Percentiles rank a stretch among this genome's conserved stretches.
Evolutionary conservation across 2,888 invertebrate genomes (phyloP).

Genomic region (Lochmaea capreae): DNA sequence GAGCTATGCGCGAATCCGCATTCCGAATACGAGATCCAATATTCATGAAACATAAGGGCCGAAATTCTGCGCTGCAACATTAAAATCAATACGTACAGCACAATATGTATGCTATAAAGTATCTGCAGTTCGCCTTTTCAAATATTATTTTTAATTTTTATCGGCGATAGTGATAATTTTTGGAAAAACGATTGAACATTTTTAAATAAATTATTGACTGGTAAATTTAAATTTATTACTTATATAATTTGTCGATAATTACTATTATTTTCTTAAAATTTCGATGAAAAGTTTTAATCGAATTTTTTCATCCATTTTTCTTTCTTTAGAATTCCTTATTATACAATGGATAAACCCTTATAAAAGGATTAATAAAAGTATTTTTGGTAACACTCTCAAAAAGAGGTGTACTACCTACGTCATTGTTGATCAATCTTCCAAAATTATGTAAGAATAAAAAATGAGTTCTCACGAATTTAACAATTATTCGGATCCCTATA

Average conservation of each 20-base stretch:
- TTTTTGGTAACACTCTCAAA: not conserved
- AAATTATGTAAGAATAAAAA: conserved; percentile 36
- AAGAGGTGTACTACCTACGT: not conserved
- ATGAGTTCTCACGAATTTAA: conserved; percentile 44
- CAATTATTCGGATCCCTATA: conserved; percentile 46
- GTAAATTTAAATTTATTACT: too few relatives aligned
- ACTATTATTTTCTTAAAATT: too few relatives aligned
- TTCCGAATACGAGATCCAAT: conserved; percentile 59
- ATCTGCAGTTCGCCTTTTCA: conserved; percentile 63
- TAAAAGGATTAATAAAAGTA: not conserved
- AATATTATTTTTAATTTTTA: not conserved
- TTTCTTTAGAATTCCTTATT: too few relatives aligned
- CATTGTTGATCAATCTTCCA: conserved; percentile 40
- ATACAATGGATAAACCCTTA: not conserved
- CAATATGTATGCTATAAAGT: conserved; percentile 63
- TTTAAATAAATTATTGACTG: too few relatives aligned
- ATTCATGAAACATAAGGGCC: conserved; percentile 58
- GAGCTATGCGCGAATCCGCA: conserved; percentile 60
- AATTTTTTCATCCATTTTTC: too few relatives aligned
- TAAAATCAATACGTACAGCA: conserved; percentile 67
- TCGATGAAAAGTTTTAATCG: too few relatives aligned
- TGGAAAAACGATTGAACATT: too few relatives aligned
- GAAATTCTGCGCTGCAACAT: conserved; percentile 61
- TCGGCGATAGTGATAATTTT: not conserved
- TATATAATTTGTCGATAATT: too few relatives aligned